Conservation (phyloP, 2,888 invertebrate genomes). For the Cerastis leucographa region DNA sequence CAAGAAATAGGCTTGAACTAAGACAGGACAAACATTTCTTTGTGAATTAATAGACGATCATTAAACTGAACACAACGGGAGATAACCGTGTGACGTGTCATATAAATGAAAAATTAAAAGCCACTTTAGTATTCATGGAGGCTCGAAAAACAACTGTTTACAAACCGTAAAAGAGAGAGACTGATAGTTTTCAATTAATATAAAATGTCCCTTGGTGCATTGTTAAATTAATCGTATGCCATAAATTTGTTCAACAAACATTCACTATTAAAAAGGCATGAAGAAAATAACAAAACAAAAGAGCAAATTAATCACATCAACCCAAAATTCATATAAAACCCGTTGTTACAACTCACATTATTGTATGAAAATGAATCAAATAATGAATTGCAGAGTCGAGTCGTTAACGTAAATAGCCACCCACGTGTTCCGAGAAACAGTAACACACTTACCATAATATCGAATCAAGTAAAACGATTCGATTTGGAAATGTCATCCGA, state of each 20-base stretch:
- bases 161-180: background rate
- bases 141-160: conserved; percentile 5
- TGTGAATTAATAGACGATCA: conserved; percentile 11
- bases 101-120: conserved; percentile 22
- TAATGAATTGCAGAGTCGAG: conserved; percentile 59
- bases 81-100: conserved; percentile 5
- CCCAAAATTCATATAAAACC: conserved; percentile 33
- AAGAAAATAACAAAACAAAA: conserved; percentile 13
- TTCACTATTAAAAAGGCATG: background rate
- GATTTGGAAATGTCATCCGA: conserved; percentile 79
- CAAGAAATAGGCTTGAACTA: background rate
- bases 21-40: conserved; percentile 4
- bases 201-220: background rate
- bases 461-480: conserved; percentile 74
- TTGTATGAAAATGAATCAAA: conserved; percentile 53
- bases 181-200: conserved; percentile 15
- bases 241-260: conserved; percentile 7
- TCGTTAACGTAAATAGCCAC: conserved; percentile 68
- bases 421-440: conserved; percentile 68
- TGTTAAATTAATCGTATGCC: background rate
- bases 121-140: conserved; percentile 20
- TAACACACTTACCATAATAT: conserved; percentile 81
- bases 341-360: conserved; percentile 4
- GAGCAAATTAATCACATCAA: conserved; percentile 17
- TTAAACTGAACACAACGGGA: conserved; percentile 11